Evolutionary conservation across 1,140 invertebrate species (phyloP).

Genomic region (Pseudomyrmex cubaensis): DNA sequence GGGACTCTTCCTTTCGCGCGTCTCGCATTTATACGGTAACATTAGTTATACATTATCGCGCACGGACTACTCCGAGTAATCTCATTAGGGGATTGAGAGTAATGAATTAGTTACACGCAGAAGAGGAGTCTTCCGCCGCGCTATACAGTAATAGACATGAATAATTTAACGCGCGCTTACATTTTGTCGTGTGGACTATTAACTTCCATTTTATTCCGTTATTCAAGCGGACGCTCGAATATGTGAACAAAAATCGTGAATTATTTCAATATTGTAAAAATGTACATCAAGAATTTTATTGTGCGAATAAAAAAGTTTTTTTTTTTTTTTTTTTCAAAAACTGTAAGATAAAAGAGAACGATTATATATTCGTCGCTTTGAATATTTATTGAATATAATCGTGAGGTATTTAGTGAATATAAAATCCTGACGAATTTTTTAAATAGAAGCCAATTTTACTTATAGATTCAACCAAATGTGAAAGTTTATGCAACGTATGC

Average conservation of each 20-base stretch:
- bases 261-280: constrained; percentile 15
- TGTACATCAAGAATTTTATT: not conserved
- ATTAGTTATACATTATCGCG: constrained; percentile 52
- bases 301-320: not conserved
- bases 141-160: constrained; percentile 35
- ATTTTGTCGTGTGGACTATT: constrained; percentile 25
- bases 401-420: too few species aligned
- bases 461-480: too few species aligned
- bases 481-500: too few species aligned
- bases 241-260: not conserved
- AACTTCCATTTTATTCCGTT: constrained; percentile 9
- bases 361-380: not conserved
- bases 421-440: too few species aligned
- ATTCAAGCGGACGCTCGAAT: too few species aligned
- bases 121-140: constrained; percentile 17
- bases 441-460: too few species aligned
- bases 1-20: not conserved
- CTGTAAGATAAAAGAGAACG: not conserved
- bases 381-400: too few species aligned
- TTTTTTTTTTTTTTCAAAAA: not conserved
- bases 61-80: constrained; percentile 26
- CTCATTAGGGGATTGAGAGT: constrained; percentile 59
- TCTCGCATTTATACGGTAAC: constrained; percentile 7
- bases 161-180: constrained; percentile 53
- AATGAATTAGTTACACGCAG: constrained; percentile 55